These are phyloP conservation scores for Sitobion miscanthi DNA, from an alignment of 1,140 invertebrate species.

Conservation along the genomic window DNA sequence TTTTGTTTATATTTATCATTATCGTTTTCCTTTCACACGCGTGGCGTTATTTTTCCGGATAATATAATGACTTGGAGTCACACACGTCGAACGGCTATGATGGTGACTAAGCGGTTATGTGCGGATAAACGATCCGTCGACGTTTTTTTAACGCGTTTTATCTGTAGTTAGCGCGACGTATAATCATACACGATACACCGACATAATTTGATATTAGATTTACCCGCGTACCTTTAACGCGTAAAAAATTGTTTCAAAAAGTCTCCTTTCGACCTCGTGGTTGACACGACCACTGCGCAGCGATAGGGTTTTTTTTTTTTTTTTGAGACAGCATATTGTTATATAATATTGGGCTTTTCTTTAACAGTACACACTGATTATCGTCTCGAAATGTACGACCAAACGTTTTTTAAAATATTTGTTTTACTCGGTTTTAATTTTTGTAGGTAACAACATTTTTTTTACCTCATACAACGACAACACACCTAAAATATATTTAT, in stretches of 20 bases:
- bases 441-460: no score
- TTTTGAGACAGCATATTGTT: no score
- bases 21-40: background rate
- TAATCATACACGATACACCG: background rate
- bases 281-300: no score
- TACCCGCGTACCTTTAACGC: background rate
- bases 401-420: no score
- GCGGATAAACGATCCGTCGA: background rate
- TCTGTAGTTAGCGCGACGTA: background rate
- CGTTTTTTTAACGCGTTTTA: background rate
- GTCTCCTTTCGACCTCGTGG: background rate
- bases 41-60: background rate
- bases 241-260: background rate
- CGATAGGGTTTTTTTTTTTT: no score
- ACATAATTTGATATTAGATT: background rate
- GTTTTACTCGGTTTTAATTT: no score
- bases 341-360: background rate
- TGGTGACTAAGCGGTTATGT: background rate
- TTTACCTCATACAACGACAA: no score
- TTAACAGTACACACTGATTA: background rate
- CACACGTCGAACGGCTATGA: background rate
- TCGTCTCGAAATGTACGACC: background rate
- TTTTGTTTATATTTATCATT: background rate
- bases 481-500: no score
- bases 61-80: background rate